These are phyloP conservation scores for Syngnathus rostellatus DNA, from an alignment of 2,797 vertebrate genomes.

Conservation along the genomic window DNA sequence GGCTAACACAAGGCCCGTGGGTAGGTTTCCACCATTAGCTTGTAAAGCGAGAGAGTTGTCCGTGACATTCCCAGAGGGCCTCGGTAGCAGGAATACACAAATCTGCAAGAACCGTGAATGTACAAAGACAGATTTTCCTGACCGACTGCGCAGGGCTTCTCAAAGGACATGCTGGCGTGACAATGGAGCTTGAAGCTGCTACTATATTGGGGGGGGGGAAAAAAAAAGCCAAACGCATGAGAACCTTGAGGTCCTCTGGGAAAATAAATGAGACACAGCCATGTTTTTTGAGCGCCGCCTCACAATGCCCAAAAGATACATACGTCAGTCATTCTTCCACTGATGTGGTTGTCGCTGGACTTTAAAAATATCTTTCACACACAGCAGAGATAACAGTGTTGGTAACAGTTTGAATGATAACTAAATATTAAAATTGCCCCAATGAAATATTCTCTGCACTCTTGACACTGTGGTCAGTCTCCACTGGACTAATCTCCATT, in stretches of 20 bases:
- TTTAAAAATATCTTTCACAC: too few species aligned
- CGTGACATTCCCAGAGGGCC: slow-evolving; percentile 31
- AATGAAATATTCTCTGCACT: too few species aligned
- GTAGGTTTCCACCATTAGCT: slow-evolving; percentile 39
- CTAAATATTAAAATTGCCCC: too few species aligned
- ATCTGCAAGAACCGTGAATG: slow-evolving; percentile 18
- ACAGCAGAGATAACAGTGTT: too few species aligned
- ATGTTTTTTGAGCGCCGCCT: slow-evolving; percentile 14
- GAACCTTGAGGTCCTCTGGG: slow-evolving; percentile 22
- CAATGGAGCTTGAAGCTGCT: slow-evolving; percentile 22
- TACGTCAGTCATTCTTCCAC: not conserved
- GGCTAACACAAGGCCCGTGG: slow-evolving; percentile 30
- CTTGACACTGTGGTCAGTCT: too few species aligned
- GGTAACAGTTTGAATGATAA: too few species aligned
- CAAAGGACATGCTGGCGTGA: not conserved
- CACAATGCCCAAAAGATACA: not conserved
- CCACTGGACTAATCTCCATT: too few species aligned
- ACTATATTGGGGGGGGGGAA: slow-evolving; percentile 16
- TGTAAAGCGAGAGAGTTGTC: slow-evolving; percentile 42
- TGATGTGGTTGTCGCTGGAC: not conserved
- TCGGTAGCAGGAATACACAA: slow-evolving; percentile 18
- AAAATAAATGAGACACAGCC: slow-evolving; percentile 33
- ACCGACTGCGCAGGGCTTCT: not conserved
- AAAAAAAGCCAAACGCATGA: slow-evolving; percentile 14
- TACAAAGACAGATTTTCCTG: slow-evolving; percentile 10